Base-by-base conservation (phyloP, 2,797 vertebrate genomes). In the Scolopax bukidnonensis region DNA sequence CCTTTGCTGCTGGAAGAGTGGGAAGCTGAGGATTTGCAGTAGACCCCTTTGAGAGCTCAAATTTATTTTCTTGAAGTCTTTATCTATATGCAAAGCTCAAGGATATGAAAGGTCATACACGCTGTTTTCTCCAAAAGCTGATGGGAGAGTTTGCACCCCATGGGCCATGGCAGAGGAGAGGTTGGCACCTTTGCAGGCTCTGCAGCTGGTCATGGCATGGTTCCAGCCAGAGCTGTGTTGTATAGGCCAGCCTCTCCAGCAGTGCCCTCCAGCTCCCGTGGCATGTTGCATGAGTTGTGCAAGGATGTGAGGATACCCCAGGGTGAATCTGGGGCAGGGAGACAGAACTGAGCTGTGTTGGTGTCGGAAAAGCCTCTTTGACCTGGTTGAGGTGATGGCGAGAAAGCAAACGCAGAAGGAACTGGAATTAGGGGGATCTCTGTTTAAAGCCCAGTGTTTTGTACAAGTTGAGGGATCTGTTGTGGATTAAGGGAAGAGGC, bases 131-230 rank as follows among this genome's bases (percentile, higher is more conserved):
- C 5, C 11, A 28, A 65, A 77, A 48, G 51, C 41, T 38, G 12
- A 9, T 45, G 25, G 53, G 30, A 81, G 25, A 28, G 14, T 12
- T n/a, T 59, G 43, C 3, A 7, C 3, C 11, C 30, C 9, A 1
- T 16, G 28, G 41, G 41, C 74, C 7, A 1, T 25, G 38, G 25
- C 56, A 87, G 40, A 54, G 59, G 45, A 73, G 17, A 32, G 13
- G 8, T 2, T 14, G 11, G 17, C 45, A 25, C 16, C 9, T 77
- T 48, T 51, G n/a, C 11, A 63, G 24, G 9, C 23, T 85, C 59
- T 0, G 1, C 47, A 89, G 43, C 43, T 1, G 6, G 5, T 9
- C 27, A 32, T 1, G 2, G 17, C 0, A 2, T 6, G 25, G 27
- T 18, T 77, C 5, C 3, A 28, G 21, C n/a, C 21, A 40, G 24